Evolutionary conservation across 2,797 vertebrate genomes (phyloP), one percentile per base, ranked within the genome.

Genomic region (Melopsittacus undulatus): DNA sequence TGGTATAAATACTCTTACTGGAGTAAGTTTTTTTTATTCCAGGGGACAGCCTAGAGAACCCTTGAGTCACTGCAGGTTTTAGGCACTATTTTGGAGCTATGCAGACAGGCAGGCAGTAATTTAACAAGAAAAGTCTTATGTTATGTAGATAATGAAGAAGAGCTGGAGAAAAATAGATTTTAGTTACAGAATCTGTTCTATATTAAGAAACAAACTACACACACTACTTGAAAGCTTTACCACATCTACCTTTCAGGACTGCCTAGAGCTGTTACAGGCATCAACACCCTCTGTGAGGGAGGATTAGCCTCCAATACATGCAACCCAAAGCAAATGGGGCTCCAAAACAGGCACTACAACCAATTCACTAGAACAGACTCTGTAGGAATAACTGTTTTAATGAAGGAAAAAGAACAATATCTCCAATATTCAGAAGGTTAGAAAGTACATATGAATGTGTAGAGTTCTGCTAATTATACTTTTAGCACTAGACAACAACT

Each of bases 401-500:
- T 7, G 1, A 45, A 18, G 11, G 5, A 51, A 34, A 4, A 29
- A 0, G 11, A 82, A 46, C 4, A 10, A 36, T 1, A 9, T 4
- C 20, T 6, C 11, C 15, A 19, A 0, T 42, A 2, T 17, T 57
- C 46, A 75, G 8, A 8, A 63, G 4, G 1, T 8, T 12, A 42
- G 6, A 11, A 88, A 45, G 4, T 1, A 2, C 10, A 16, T 4
- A 15, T 0, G 0, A 3, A 5, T 1, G 0, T 2, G 6, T 7
- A 1, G 22, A n/a, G 1, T 5, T 61, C 38, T 22, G 1, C 3
- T 17, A 18, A 3, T 23, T 34, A 7, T 2, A 54, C 4, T 74
- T 69, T 16, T 10, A 1, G 45, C 5, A 16, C 7, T 4, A 3
- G 13, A 26, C 9, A 61, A 82, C 14, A 73, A 2, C 8, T 69